Evolutionary conservation across 2,797 vertebrate species (phyloP).

Genomic region (Parambassis ranga): DNA sequence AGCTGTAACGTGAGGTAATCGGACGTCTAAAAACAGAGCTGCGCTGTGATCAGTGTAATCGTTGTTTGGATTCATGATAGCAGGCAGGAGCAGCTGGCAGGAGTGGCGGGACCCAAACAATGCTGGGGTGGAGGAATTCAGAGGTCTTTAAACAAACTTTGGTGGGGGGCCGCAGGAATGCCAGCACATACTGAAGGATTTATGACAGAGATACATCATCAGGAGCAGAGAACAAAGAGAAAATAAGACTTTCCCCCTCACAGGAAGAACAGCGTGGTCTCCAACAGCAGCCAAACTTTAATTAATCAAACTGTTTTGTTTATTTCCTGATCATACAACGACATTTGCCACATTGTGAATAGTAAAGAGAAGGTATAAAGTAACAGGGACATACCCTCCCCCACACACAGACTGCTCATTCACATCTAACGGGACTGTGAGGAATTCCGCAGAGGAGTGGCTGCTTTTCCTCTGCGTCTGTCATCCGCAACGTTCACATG

Average conservation of each 20-base stretch:
- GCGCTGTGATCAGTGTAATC: too few relatives aligned
- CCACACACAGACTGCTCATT: conserved; percentile 3
- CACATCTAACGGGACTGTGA: conserved; percentile 65
- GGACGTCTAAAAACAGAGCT: too few relatives aligned
- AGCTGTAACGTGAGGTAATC: too few relatives aligned
- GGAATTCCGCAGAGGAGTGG: conserved; percentile 69
- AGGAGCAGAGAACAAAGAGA: accelerated
- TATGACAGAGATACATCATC: neutral
- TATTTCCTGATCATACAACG: too few relatives aligned
- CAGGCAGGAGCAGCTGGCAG: conserved; percentile 24
- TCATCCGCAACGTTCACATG: neutral
- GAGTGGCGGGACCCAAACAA: conserved; percentile 23
- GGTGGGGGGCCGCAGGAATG: conserved; percentile 3
- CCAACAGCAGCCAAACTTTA: too few relatives aligned
- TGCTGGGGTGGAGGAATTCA: conserved; percentile 42
- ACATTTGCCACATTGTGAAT: too few relatives aligned
- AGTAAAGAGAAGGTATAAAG: too few relatives aligned
- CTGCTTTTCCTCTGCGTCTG: conserved; percentile 28
- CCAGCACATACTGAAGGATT: neutral
- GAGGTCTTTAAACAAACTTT: conserved; percentile 65
- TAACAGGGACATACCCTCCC: neutral
- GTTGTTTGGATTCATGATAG: neutral
- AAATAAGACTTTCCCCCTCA: too few relatives aligned
- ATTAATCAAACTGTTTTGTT: too few relatives aligned
- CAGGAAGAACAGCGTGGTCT: too few relatives aligned